Evolutionary conservation across 1,140 invertebrate species (phyloP).

Genomic region (Bicyclus anynana): DNA sequence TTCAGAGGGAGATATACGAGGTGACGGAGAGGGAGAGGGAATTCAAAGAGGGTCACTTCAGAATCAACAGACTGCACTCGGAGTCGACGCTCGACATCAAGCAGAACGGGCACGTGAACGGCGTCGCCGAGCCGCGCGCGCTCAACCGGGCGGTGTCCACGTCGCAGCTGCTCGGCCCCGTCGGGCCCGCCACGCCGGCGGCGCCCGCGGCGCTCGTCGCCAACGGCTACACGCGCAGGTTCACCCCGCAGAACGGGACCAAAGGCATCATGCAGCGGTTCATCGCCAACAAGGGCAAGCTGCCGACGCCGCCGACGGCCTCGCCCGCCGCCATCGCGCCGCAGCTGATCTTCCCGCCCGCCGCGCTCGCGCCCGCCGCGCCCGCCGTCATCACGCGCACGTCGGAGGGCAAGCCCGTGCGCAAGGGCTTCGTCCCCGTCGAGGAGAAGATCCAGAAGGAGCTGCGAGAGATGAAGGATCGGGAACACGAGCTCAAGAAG

Average conservation of each 20-base stretch:
- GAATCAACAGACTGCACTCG: conserved; percentile 65
- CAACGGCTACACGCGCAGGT: conserved; percentile 76
- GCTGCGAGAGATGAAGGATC: conserved; percentile 84
- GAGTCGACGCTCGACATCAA: conserved; percentile 67
- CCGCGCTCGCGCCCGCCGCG: conserved; percentile 38
- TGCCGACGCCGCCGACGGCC: conserved; percentile 61
- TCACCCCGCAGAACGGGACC: conserved; percentile 79
- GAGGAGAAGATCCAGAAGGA: conserved; percentile 89
- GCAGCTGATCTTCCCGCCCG: conserved; percentile 42
- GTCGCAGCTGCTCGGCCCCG: conserved; percentile 75
- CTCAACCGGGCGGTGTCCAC: conserved; percentile 80
- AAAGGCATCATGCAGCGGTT: conserved; percentile 88
- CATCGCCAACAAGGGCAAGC: conserved; percentile 83
- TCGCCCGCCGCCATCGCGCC: conserved; percentile 36
- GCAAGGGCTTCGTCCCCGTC: conserved; percentile 83
- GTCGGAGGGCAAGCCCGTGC: conserved; percentile 77
- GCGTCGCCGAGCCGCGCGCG: conserved; percentile 64
- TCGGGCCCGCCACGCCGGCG: conserved; percentile 49
- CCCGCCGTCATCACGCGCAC: conserved; percentile 71
- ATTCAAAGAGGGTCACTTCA: conserved; percentile 79
- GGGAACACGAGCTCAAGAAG: conserved; percentile 85
- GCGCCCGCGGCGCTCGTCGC: conserved; percentile 46
- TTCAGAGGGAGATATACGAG: conserved; percentile 83
- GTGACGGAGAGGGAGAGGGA: conserved; percentile 82
- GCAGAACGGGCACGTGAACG: conserved; percentile 62